Evolutionary conservation across 2,797 vertebrate genomes (phyloP), one percentile per base, ranked within the genome.

Genomic region (Gobio occitaniae): DNA sequence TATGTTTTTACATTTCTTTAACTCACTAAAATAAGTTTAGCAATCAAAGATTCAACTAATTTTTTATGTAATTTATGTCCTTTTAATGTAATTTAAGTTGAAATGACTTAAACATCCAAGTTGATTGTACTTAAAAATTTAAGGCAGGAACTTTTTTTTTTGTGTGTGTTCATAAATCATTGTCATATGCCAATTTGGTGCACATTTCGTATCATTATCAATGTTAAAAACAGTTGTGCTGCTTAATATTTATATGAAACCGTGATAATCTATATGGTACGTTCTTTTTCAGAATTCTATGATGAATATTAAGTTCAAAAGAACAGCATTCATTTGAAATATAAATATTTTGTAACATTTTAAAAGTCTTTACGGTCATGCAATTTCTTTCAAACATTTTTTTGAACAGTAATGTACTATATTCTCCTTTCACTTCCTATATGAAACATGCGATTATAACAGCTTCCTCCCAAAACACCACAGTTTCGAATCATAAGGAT

Each of bases 401-500:
- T 38, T 48, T 48, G 3, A 48, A 48, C 41, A 25, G 69, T 6
- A 8, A 21, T n/a, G 5, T 12, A 21, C 17, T 71, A 9, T 25
- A 25, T 72, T 72, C 12, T 48, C 17, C 8, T 68, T 68, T 69
- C 1, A 32, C 25, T 48, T 25, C n/a, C 2, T 19, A 12, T 32
- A 6, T 36, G 29, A 75, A 36, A 75, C 29, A 36, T 9, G 0
- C 0, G 1, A 72, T 29, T 48, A 29, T 7, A 9, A 17, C n/a
- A 2, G 10, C 36, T 52, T 52, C 47, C 9, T 11, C 15, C 48
- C 16, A 75, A 52, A 75, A 52, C 54, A 69, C 56, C 72, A n/a
- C n/a, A 71, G 76, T 72, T 80, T 74, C 54, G 47, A 74, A 77
- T 77, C 21, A 81, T n/a, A 75, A 50, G 8, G 4, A 54, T 76